Evolutionary conservation across 2,888 invertebrate species (phyloP).

Genomic region (Acrobasis repandana): DNA sequence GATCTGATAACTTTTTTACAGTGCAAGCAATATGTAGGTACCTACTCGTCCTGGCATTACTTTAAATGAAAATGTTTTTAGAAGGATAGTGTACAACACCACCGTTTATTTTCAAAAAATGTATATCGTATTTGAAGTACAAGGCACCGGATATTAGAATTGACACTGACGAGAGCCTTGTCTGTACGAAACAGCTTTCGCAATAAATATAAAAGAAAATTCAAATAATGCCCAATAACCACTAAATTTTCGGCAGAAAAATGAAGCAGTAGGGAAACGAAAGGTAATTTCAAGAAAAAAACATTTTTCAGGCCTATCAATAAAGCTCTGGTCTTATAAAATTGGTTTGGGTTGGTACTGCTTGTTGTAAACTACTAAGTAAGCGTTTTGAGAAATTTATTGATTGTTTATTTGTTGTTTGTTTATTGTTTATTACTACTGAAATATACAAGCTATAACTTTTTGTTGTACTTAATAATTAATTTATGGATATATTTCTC

Average conservation of each 20-base stretch:
- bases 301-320: slow-evolving; percentile 28
- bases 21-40: no score
- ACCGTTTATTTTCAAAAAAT: background rate
- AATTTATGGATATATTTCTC: no score
- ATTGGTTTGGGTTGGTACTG: background rate
- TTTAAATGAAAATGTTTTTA: no score
- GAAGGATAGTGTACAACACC: no score
- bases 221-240: slow-evolving; percentile 21
- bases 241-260: slow-evolving; percentile 26
- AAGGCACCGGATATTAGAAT: slow-evolving; percentile 14
- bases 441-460: no score
- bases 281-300: slow-evolving; percentile 32
- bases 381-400: background rate
- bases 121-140: background rate
- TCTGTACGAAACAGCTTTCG: background rate
- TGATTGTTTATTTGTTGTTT: no score
- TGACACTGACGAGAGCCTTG: background rate
- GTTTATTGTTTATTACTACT: no score
- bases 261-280: slow-evolving; percentile 27
- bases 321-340: background rate
- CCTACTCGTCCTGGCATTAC: no score
- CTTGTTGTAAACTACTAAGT: background rate
- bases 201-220: slow-evolving; percentile 22
- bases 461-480: no score
- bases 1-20: no score